A percentile compares a stretch with the other conserved stretches of the same genome.
phyloP scores from a whole-genome alignment of 2,888 invertebrate genomes.

The Aphidoletes aphidimyza region DNA sequence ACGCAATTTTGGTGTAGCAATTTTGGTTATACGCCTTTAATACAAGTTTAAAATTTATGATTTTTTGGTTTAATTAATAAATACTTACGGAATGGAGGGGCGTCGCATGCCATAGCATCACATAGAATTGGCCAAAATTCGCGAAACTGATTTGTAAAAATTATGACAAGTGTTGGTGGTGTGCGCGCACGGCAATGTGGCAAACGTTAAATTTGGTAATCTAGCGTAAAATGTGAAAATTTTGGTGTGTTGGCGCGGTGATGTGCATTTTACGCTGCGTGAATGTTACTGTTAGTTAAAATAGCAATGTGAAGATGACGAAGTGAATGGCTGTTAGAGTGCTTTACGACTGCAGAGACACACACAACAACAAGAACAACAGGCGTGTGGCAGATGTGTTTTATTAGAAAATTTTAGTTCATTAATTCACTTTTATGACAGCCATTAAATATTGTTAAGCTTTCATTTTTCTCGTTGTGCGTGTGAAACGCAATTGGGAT shows the following conservation, averaged over 20 bases:
- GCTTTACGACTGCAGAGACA: conserved; percentile 40
- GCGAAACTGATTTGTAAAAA: conserved; percentile 37
- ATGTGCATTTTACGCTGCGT: background rate
- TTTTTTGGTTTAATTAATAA: conserved; percentile 36
- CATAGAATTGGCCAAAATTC: background rate
- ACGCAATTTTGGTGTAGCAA: no score
- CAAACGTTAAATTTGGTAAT: background rate
- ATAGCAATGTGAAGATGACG: conserved; percentile 17
- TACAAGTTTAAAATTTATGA: conserved; percentile 36
- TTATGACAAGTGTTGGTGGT: conserved; percentile 37
- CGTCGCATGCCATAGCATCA: background rate
- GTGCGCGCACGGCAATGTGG: background rate
- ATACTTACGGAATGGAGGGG: conserved; percentile 14
- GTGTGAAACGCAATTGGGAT: background rate
- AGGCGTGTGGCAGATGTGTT: conserved; percentile 17
- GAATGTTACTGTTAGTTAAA: background rate
- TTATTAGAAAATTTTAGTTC: conserved; percentile 47
- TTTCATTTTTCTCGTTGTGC: background rate
- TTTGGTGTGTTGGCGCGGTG: background rate
- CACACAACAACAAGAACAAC: background rate
- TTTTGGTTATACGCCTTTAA: background rate
- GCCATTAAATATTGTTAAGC: conserved; percentile 43
- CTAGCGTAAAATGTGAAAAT: conserved; percentile 15
- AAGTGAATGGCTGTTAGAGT: conserved; percentile 39
- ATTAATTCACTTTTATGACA: conserved; percentile 41